Conservation (phyloP, 2,113 vertebrate species). For the Hypomesus transpacificus region DNA sequence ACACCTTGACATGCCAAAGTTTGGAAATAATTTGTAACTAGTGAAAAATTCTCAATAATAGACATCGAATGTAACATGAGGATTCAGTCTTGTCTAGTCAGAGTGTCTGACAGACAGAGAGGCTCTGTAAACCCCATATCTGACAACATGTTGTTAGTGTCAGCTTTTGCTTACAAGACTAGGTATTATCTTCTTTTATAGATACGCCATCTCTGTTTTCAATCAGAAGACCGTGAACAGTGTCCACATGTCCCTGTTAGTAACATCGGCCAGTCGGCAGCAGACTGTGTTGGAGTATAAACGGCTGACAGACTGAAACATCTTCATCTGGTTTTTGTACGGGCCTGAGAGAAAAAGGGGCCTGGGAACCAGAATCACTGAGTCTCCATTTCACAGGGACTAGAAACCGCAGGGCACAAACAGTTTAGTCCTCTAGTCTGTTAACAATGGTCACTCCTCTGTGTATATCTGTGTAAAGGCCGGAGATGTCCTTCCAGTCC, state of each 20-base stretch:
- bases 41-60: neutral
- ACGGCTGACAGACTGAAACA: slow-evolving; percentile 47
- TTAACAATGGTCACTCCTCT: slow-evolving; percentile 67
- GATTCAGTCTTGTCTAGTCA: slow-evolving; percentile 25
- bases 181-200: slow-evolving; percentile 61
- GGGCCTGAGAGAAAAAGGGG: slow-evolving; percentile 51
- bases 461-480: slow-evolving; percentile 57
- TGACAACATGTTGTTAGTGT: slow-evolving; percentile 25
- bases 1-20: too few relatives aligned
- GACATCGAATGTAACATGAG: neutral
- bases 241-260: slow-evolving; percentile 45
- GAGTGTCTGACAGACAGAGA: slow-evolving; percentile 12
- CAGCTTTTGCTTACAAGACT: slow-evolving; percentile 39
- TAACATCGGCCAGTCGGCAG: slow-evolving; percentile 45
- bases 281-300: slow-evolving; percentile 41
- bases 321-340: slow-evolving; percentile 58
- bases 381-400: slow-evolving; percentile 67
- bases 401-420: slow-evolving; percentile 66
- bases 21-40: too few relatives aligned
- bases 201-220: slow-evolving; percentile 47
- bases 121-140: slow-evolving; percentile 31
- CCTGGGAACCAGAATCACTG: slow-evolving; percentile 64
- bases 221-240: slow-evolving; percentile 47
- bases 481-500: slow-evolving; percentile 61
- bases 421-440: slow-evolving; percentile 65